Base-by-base conservation (phyloP, 2,888 invertebrate species). In the Actias luna region DNA sequence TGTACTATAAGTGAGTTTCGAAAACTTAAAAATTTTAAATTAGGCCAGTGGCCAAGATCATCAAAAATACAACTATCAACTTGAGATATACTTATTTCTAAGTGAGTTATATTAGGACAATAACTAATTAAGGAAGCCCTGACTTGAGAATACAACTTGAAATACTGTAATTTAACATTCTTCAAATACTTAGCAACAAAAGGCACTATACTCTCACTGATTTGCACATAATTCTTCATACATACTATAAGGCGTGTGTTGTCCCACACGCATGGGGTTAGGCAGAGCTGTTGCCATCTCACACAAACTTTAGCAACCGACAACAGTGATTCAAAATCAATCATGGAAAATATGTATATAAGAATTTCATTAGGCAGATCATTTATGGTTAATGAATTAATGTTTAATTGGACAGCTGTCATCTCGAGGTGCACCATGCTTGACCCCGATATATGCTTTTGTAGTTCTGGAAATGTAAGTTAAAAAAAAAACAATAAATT, bases 81-180 rank as follows among this genome's bases (percentile, higher is more conserved):
- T 82, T 92, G 93, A 69, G 93, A 93, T 84, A 93, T 93, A 74
- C 92, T 92, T 83, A 93, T 93, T 88, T 93, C 93, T 88, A 93
- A 75, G 76, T 90, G 90, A 76, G 93, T 93, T 70, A 93, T 77
- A 77, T 93, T 93, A 60, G 93, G 93, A 69, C 93, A 93, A 75
- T 91, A 89, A 69, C 85, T 91, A 72, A 92, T 91, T 62, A 93
- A 76, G 72, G 93, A 92, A 75, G 87, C 77, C 77, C 93, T 85
- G 62, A 93, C 88, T 82, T 93, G 92, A 71, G 90, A 88, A 84
- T 93, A 93, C 75, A 93, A 84, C 75, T 93, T 93, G 72, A 93
- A 93, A 87, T 93, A 93, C 87, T 93, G 93, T 69, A 93, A 76
- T 83, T 93, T 93, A 27, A 93, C 92, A 84, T 91, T 87, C 75